Conservation (phyloP, 2,888 invertebrate species). For the Xanthorhoe designata region DNA sequence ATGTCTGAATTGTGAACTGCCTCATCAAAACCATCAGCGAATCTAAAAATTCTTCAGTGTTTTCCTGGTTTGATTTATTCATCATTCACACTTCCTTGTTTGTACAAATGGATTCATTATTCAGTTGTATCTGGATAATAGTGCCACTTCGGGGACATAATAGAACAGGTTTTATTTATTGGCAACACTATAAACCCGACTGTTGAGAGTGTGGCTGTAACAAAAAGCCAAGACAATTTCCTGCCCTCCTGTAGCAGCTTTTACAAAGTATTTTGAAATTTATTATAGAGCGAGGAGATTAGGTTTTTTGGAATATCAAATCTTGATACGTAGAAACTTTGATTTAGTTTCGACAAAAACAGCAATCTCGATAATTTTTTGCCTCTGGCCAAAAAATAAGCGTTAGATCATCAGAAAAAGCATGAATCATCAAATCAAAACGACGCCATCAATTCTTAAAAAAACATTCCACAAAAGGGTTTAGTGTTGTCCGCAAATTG, state of each 20-base stretch:
- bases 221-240: conserved; percentile 29
- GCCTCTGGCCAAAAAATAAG: conserved; percentile 45
- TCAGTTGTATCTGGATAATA: conserved; percentile 65
- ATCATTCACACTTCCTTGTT: conserved; percentile 73
- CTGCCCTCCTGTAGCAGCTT: conserved; percentile 25
- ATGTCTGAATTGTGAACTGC: too few species aligned
- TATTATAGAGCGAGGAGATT: conserved; percentile 18
- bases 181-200: conserved; percentile 51
- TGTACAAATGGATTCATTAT: conserved; percentile 67
- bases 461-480: conserved; percentile 69
- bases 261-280: conserved; percentile 20
- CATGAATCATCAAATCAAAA: conserved; percentile 70
- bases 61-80: conserved; percentile 59
- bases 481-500: conserved; percentile 56
- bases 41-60: background rate
- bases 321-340: conserved; percentile 21
- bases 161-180: conserved; percentile 64
- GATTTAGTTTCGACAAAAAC: conserved; percentile 37
- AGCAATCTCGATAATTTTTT: conserved; percentile 24
- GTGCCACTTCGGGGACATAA: conserved; percentile 51
- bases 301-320: conserved; percentile 27
- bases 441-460: conserved; percentile 63
- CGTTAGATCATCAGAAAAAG: conserved; percentile 51
- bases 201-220: conserved; percentile 11
- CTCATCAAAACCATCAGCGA: too few species aligned